Evolutionary conservation across 2,113 vertebrate species (phyloP), one percentile per base, ranked within the genome.

Genomic region (Pteruthius melanotis): DNA sequence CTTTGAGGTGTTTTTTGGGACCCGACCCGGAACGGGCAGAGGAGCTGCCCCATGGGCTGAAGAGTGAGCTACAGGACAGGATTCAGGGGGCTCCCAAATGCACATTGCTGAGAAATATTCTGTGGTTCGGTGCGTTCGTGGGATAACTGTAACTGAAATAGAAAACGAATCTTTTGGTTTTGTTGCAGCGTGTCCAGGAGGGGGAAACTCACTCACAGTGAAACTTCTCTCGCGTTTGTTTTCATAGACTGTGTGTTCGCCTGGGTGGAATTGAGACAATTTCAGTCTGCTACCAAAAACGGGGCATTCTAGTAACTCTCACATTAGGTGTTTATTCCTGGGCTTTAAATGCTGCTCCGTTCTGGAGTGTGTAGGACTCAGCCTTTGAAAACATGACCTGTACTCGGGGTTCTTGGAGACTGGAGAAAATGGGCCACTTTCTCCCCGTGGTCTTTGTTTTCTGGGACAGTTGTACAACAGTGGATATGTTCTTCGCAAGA

Each of bases 401-500:
- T 91, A 88, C 47, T 47, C 16, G 20, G 92, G 92, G 90, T 89
- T 98, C 97, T 96, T 79, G 90, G 92, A 93, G 93, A 35, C 77
- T 40, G 83, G 68, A 74, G 90, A 98, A 98, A 98, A 89, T 98
- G 97, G 98, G 98, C 94, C 98, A 96, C 72, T 76, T 78, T 94
- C 96, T 98, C 98, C 97, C 97, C 92, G 76, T 91, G 96, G 98
- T 95, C 95, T 94, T 94, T 98, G 96, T 98, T 98, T 98, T 98
- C 98, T 98, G 97, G 98, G 98, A 92, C 98, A 97, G 95, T 90
- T 77, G 94, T 93, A 84, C 70, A 83, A 89, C 93, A 39, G 82
- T 85, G 80, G 84, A 52, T 74, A 92, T 35, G 57, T 77, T 97
- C 93, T 82, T 94, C 0, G 0, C 44, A 17, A 76, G 72, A 93